A percentile compares a stretch with the other conserved stretches of the same genome.
Evolutionary conservation across 2,113 vertebrate species (phyloP).

Genomic region (Apeltes quadracus): DNA sequence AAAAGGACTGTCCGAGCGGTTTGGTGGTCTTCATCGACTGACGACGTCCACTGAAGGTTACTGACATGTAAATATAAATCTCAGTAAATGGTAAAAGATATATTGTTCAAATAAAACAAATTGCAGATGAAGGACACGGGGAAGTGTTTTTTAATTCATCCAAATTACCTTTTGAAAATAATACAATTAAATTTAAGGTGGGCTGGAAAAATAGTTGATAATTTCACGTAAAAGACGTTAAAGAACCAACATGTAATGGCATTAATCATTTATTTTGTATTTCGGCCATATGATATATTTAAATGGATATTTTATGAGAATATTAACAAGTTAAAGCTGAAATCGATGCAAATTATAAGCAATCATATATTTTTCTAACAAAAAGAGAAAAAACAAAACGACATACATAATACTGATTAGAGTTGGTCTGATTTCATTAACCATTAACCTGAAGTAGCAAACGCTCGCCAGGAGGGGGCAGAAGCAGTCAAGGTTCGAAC

Average conservation of each 20-base stretch:
- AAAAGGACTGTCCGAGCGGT: too few species aligned
- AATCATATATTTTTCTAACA: background rate
- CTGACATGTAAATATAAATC: background rate
- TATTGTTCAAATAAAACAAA: background rate
- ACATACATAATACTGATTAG: too few species aligned
- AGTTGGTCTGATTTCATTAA: background rate
- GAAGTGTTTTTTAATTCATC: background rate
- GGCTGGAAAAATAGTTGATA: background rate
- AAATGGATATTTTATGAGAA: too few species aligned
- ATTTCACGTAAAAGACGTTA: too few species aligned
- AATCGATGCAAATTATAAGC: background rate
- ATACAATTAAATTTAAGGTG: background rate
- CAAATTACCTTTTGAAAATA: background rate
- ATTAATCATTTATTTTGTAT: too few species aligned
- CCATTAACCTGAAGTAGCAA: background rate
- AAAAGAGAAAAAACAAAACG: too few species aligned
- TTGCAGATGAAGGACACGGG: background rate
- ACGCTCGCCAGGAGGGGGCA: constrained; percentile 22
- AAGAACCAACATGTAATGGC: too few species aligned
- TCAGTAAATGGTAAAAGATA: background rate
- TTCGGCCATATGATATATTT: too few species aligned
- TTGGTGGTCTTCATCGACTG: background rate
- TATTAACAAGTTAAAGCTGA: background rate
- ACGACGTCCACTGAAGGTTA: background rate
- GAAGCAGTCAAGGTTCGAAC: background rate